Evolutionary conservation across 2,113 vertebrate genomes (phyloP), one percentile per base, ranked within the genome.

Genomic region (Talpa occidentalis): DNA sequence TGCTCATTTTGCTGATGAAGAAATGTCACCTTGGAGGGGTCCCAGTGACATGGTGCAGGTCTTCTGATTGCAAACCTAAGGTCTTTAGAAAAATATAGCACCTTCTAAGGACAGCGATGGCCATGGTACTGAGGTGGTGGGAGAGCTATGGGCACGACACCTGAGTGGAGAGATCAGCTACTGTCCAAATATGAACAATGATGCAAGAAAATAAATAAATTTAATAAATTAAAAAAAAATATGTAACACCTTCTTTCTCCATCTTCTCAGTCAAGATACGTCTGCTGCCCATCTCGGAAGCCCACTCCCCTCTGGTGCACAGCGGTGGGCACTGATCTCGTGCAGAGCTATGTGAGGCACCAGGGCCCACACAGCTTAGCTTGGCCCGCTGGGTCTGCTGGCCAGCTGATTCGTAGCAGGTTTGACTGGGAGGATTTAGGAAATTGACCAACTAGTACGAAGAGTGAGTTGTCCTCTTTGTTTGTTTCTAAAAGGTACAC

Each of bases 301-400:
- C 56, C 84, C 10, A 0, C 11, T 4, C 2, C 15, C 32, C 22
- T 52, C 4, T 0, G 1, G 7, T 0, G 5, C 12, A 37, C 0
- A 0, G 24, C 0, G 32, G 17, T 3, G 14, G 0, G 0, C 16
- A n/a, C 19, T 35, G 5, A 10, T 0, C 2, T 22, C 12, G 0
- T 0, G 32, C 49, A 60, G 35, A 22, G 2, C 21, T 8, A 11
- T 1, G 2, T 0, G 30, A 16, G 30, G 22, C 21, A 2, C 37
- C 10, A 10, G 42, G 0, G 8, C 12, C 1, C 3, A 0, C 6
- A 12, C 2, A 19, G 2, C 2, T 21, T 16, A 56, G 62, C 19
- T 6, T 2, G n/a, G 1, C 40, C 35, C 64, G 21, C 32, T 16
- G 28, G 24, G 26, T 1, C 62, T 1, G 1, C 37, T n/a, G 40